A percentile compares a stretch with the other conserved stretches of the same genome.
phyloP scores from a whole-genome alignment of 2,888 invertebrate genomes.

The Lapara coniferarum region DNA sequence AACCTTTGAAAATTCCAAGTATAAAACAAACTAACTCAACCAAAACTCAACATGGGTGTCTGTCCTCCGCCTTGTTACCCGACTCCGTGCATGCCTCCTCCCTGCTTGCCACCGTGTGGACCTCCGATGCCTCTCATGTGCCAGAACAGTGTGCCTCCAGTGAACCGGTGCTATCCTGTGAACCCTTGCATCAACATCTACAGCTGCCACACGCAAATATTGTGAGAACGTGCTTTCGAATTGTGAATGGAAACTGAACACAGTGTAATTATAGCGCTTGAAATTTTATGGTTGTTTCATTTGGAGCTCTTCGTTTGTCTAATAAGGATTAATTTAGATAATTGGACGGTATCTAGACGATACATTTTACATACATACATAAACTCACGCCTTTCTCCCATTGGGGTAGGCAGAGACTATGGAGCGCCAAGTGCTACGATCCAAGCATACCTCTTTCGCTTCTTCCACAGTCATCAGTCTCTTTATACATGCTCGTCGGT shows the following conservation, averaged over 20 bases:
- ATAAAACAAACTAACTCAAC: slow-evolving; percentile 28
- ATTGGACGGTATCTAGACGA: no score
- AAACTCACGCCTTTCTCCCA: no score
- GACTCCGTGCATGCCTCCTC: slow-evolving; percentile 31
- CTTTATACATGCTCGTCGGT: no score
- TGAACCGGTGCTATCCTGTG: slow-evolving; percentile 54
- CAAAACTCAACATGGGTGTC: slow-evolving; percentile 37
- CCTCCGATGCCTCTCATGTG: slow-evolving; percentile 44
- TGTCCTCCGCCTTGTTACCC: slow-evolving; percentile 30
- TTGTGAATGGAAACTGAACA: neutral
- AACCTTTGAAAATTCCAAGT: slow-evolving; percentile 38
- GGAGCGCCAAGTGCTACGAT: no score
- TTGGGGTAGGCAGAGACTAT: no score
- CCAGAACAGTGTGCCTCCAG: slow-evolving; percentile 48
- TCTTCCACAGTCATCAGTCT: no score
- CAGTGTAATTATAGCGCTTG: slow-evolving; percentile 5
- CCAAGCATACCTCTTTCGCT: no score
- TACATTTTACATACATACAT: no score
- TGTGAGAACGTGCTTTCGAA: slow-evolving; percentile 46
- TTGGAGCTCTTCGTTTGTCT: neutral
- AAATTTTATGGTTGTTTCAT: neutral
- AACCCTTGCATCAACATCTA: slow-evolving; percentile 77
- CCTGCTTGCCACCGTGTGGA: slow-evolving; percentile 42
- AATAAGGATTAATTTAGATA: neutral
- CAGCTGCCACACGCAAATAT: slow-evolving; percentile 75